Evolutionary conservation across 2,888 invertebrate genomes (phyloP).

Genomic region (Heliothis peltigera): DNA sequence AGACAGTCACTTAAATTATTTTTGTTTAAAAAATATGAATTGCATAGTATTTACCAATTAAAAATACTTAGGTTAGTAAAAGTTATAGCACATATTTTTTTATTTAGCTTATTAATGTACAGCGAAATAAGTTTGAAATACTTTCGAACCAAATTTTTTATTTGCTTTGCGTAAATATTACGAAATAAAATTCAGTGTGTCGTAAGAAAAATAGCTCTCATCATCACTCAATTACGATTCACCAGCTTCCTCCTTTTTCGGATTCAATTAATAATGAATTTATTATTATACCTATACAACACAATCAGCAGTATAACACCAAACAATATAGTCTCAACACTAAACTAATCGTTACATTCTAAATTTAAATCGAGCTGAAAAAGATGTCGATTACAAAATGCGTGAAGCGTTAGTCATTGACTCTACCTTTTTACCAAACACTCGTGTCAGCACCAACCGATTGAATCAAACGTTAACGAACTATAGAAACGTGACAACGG

Average conservation of each 20-base stretch:
- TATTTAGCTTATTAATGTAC: neutral
- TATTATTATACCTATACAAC: no score
- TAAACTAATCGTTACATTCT: slow-evolving; percentile 10
- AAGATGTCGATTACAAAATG: slow-evolving; percentile 38
- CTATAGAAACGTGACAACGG: slow-evolving; percentile 71
- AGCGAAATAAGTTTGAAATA: neutral
- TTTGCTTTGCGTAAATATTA: neutral
- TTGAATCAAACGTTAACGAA: slow-evolving; percentile 74
- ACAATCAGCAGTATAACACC: no score
- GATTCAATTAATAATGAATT: no score
- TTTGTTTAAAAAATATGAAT: no score
- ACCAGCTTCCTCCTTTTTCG: no score
- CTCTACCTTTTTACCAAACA: slow-evolving; percentile 61
- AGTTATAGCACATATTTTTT: neutral
- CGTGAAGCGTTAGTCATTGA: slow-evolving; percentile 57
- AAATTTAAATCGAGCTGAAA: slow-evolving; percentile 24
- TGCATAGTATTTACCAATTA: no score
- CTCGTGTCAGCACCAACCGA: slow-evolving; percentile 65
- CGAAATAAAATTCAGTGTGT: no score
- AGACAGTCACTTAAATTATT: no score
- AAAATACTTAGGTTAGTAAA: no score
- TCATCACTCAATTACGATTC: no score
- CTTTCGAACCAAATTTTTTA: no score
- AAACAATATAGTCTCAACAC: neutral
- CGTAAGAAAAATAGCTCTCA: no score